A percentile compares a stretch with the other conserved stretches of the same genome.
These are phyloP conservation scores for Operophtera brumata DNA, from an alignment of 2,888 invertebrate species.

Conservation along the genomic window DNA sequence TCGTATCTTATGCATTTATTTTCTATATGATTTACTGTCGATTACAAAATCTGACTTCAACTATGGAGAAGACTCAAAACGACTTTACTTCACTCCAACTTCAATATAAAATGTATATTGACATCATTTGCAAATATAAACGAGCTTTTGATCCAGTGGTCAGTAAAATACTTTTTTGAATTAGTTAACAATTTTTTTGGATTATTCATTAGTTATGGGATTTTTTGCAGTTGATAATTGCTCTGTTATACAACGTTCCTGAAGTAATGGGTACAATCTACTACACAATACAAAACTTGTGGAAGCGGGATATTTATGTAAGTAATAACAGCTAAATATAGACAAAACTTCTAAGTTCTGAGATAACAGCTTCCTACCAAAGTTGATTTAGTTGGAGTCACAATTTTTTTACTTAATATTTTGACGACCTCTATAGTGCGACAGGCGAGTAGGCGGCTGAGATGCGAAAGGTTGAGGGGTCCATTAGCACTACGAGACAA, in stretches of 20 bases:
- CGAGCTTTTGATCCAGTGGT: not conserved
- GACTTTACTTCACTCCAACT: not conserved
- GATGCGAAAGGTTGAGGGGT: no score
- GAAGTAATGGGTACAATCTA: conserved; percentile 3
- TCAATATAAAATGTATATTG: not conserved
- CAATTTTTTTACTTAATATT: no score
- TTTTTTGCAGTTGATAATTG: not conserved
- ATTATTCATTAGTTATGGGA: not conserved
- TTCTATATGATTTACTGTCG: not conserved
- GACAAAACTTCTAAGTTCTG: no score
- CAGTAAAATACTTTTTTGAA: not conserved
- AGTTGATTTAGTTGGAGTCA: no score
- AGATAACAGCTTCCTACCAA: no score
- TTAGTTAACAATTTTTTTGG: no score
- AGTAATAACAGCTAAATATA: no score
- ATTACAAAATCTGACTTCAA: not conserved
- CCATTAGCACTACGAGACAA: no score
- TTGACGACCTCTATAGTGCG: no score
- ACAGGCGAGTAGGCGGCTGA: no score
- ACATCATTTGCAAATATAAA: not conserved
- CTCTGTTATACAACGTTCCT: not conserved
- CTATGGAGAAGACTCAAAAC: not conserved
- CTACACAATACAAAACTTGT: not conserved
- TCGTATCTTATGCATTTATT: not conserved
- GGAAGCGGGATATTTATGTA: no score